Percentiles rank a stretch among this genome's conserved stretches.
These are phyloP conservation scores for Heteromormyrus szaboi DNA, from an alignment of 2,797 vertebrate species.

Conservation along the genomic window DNA sequence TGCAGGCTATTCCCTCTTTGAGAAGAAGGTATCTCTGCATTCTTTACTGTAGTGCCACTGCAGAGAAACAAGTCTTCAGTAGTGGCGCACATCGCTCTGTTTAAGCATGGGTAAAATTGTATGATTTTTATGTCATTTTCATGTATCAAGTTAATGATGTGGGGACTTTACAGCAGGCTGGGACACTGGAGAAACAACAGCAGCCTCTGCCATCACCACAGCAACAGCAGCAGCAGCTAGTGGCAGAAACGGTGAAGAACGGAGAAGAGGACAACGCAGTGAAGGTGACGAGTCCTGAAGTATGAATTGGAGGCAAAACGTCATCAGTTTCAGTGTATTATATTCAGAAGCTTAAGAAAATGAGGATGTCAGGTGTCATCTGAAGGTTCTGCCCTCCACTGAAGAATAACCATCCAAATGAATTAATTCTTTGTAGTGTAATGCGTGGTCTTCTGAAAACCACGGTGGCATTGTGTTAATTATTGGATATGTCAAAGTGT, in stretches of 20 bases:
- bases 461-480: not conserved
- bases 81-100: not conserved
- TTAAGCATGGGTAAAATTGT: not conserved
- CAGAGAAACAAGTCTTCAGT: not conserved
- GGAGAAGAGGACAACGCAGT: constrained; percentile 78
- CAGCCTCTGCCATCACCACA: constrained; percentile 34
- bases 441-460: not conserved
- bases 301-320: not conserved
- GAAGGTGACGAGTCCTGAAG: constrained; percentile 61
- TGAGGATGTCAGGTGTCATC: not conserved
- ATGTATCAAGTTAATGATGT: not conserved
- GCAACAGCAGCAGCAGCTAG: constrained; percentile 47
- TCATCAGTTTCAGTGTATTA: not conserved
- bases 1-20: constrained; percentile 89
- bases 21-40: constrained; percentile 80
- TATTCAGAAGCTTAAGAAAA: not conserved
- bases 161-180: constrained; percentile 55
- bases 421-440: not conserved
- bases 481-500: not conserved
- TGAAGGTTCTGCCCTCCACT: not conserved
- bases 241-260: constrained; percentile 66
- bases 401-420: not conserved
- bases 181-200: constrained; percentile 75
- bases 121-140: not conserved
- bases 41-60: not conserved